Evolutionary conservation across 1,140 invertebrate genomes (phyloP).

Genomic region (Helicoverpa armigera): DNA sequence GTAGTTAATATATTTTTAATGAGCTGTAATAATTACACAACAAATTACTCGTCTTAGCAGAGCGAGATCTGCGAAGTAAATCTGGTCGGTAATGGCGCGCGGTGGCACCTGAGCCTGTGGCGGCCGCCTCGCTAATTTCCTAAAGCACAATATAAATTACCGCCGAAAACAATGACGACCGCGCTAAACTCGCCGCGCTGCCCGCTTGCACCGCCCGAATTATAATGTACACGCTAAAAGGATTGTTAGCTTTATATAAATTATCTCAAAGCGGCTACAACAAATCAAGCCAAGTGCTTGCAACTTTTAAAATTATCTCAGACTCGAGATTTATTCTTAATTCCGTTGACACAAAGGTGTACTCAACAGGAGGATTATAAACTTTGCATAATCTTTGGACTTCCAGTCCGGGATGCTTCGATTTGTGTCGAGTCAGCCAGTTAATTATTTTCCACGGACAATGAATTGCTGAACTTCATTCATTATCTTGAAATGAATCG

Average conservation of each 20-base stretch:
- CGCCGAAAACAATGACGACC: constrained; percentile 74
- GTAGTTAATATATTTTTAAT: constrained; percentile 66
- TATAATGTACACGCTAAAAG: constrained; percentile 72
- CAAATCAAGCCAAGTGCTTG: constrained; percentile 47
- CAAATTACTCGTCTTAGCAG: constrained; percentile 62
- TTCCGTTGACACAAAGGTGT: constrained; percentile 39
- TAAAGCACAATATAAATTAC: constrained; percentile 81
- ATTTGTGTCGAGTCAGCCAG: constrained; percentile 78
- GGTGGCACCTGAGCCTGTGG: constrained; percentile 75
- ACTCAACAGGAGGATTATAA: constrained; percentile 42
- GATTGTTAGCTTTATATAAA: constrained; percentile 65
- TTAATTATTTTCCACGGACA: constrained; percentile 81
- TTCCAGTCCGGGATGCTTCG: constrained; percentile 59
- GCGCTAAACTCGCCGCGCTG: constrained; percentile 56
- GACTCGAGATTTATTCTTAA: constrained; percentile 28
- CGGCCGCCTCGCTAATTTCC: constrained; percentile 73
- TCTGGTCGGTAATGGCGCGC: constrained; percentile 74
- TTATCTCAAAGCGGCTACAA: constrained; percentile 59
- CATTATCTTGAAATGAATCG: constrained; percentile 71
- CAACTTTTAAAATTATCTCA: constrained; percentile 20
- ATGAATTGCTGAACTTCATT: constrained; percentile 75
- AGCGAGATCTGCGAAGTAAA: constrained; percentile 65
- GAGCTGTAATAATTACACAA: constrained; percentile 62
- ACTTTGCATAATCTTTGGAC: constrained; percentile 54
- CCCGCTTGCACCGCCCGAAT: constrained; percentile 58